phyloP scores from a whole-genome alignment of 2,888 invertebrate species.

The Phyllotreta striolata region DNA sequence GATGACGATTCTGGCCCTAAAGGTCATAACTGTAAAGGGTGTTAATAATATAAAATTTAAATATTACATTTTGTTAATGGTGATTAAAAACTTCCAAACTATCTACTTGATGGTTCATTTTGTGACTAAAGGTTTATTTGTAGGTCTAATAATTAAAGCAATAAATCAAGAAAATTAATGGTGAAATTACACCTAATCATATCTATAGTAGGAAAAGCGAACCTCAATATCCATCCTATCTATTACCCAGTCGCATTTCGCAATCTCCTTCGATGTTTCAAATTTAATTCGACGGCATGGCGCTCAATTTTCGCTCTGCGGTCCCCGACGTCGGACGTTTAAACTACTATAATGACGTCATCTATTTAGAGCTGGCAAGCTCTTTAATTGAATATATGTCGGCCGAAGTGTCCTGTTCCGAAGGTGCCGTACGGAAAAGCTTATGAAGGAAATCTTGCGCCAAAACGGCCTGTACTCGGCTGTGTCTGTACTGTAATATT shows the following conservation, averaged over 20 bases:
- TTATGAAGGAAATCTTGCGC: conserved; percentile 40
- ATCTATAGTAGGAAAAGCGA: neutral
- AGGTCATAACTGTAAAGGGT: too few relatives aligned
- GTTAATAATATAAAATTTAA: too few relatives aligned
- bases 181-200: neutral
- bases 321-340: conserved; percentile 28
- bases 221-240: neutral
- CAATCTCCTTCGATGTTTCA: conserved; percentile 29
- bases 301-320: conserved; percentile 36
- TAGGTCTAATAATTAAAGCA: too few relatives aligned
- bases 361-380: conserved; percentile 42
- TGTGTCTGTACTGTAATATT: conserved; percentile 38
- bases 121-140: too few relatives aligned
- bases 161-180: too few relatives aligned
- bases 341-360: conserved; percentile 37
- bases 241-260: neutral
- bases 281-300: conserved; percentile 31
- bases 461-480: conserved; percentile 31
- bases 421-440: conserved; percentile 38
- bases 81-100: too few relatives aligned
- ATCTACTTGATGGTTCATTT: too few relatives aligned
- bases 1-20: too few relatives aligned
- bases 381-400: conserved; percentile 48
- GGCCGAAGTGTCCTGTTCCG: conserved; percentile 38
- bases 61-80: too few relatives aligned